Evolutionary conservation across 1,140 invertebrate species (phyloP).

Genomic region (Drosophila dunni): DNA sequence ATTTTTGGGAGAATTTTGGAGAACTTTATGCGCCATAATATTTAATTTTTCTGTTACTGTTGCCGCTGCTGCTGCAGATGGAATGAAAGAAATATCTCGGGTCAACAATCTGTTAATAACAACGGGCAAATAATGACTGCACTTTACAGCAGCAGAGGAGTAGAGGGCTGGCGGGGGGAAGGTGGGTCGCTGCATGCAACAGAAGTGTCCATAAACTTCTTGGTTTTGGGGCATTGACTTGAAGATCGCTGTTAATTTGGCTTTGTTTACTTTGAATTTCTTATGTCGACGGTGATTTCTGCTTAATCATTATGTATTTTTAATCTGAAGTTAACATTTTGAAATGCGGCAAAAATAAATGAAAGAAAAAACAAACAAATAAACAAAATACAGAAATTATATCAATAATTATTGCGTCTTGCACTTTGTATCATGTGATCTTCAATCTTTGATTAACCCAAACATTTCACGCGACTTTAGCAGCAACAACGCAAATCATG

Average conservation of each 20-base stretch:
- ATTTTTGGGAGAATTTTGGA: constrained; percentile 48
- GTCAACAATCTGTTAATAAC: constrained; percentile 56
- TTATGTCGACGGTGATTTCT: background rate
- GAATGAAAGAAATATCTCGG: constrained; percentile 51
- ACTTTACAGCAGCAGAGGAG: constrained; percentile 13
- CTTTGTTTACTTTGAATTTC: background rate
- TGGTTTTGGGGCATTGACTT: constrained; percentile 31
- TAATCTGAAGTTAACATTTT: background rate
- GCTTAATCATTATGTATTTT: background rate
- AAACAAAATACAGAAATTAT: background rate
- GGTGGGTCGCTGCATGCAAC: background rate
- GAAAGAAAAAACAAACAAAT: too few species aligned
- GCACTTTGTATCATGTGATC: constrained; percentile 33
- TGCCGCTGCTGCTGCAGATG: constrained; percentile 17
- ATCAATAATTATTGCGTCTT: constrained; percentile 14
- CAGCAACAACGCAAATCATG: constrained; percentile 18
- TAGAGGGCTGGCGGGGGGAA: too few species aligned
- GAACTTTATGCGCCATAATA: constrained; percentile 57
- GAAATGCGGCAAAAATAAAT: too few species aligned
- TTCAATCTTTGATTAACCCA: constrained; percentile 11
- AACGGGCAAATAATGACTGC: constrained; percentile 40
- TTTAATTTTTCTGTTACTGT: constrained; percentile 39
- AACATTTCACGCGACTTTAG: background rate
- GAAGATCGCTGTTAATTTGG: background rate
- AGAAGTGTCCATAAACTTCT: constrained; percentile 3